phyloP scores from a whole-genome alignment of 1,140 invertebrate species.

The Heliconius hewitsoni region DNA sequence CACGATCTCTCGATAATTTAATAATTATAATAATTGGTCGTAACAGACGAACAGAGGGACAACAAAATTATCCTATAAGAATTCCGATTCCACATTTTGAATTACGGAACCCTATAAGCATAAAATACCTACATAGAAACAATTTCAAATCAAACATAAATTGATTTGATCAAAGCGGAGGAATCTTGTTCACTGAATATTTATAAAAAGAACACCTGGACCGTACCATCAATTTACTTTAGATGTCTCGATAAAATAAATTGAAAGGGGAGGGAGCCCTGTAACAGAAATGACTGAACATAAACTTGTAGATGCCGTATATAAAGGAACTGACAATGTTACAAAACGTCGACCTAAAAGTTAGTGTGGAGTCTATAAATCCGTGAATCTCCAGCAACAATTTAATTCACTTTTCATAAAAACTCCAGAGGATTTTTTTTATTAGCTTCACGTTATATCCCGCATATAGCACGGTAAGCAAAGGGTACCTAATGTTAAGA shows the following conservation, averaged over 20 bases:
- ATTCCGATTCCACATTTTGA: too few relatives aligned
- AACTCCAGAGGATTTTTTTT: not conserved
- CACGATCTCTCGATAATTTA: too few relatives aligned
- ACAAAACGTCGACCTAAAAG: conserved; percentile 50
- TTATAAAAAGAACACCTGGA: not conserved
- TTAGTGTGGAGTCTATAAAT: conserved; percentile 51
- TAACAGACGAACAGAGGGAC: too few relatives aligned
- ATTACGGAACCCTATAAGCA: not conserved
- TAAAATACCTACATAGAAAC: not conserved
- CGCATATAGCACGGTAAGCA: too few relatives aligned
- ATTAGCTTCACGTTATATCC: not conserved
- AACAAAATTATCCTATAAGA: too few relatives aligned
- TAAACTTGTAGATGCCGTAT: conserved; percentile 57
- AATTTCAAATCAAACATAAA: conserved; percentile 4
- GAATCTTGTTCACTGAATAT: not conserved
- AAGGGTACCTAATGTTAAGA: too few relatives aligned
- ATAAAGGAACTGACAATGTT: conserved; percentile 60
- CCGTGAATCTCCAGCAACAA: conserved; percentile 44
- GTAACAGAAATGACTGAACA: conserved; percentile 54
- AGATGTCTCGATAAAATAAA: conserved; percentile 44
- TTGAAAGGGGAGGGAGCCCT: conserved; percentile 34
- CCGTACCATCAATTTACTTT: not conserved
- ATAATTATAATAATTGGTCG: too few relatives aligned
- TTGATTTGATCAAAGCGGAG: not conserved
- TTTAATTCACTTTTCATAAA: conserved; percentile 51